Conservation (phyloP, 2,113 vertebrate genomes). For the Oceanodroma tethys region DNA sequence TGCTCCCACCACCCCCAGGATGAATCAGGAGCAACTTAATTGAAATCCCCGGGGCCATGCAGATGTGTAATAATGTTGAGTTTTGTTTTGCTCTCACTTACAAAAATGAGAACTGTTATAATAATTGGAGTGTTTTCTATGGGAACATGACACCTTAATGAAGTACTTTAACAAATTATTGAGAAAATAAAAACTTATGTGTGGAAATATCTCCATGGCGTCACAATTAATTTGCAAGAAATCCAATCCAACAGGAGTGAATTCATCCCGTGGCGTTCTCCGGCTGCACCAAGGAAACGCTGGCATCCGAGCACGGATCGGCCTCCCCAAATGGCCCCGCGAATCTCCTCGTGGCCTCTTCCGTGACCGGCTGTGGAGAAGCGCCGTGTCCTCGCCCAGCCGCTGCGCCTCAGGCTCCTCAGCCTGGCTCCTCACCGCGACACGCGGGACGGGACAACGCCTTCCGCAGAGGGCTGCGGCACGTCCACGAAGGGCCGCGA, state of each 20-base stretch:
- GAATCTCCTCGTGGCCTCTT: too few species aligned
- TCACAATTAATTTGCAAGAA: neutral
- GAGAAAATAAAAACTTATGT: neutral
- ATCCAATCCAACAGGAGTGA: neutral
- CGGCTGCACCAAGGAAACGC: rapidly evolving
- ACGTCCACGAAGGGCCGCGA: rapidly evolving
- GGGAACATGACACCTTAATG: neutral
- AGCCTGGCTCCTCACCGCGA: rapidly evolving
- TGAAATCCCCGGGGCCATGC: neutral
- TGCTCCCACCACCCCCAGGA: neutral
- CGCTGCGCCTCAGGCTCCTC: rapidly evolving
- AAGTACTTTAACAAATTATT: neutral
- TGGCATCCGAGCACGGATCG: rapidly evolving
- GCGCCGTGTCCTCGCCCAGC: rapidly evolving
- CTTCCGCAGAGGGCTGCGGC: neutral
- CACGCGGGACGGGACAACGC: rapidly evolving
- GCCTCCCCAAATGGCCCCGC: rapidly evolving
- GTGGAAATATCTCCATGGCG: neutral
- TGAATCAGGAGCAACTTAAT: neutral
- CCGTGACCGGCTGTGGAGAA: rapidly evolving
- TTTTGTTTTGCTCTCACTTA: neutral
- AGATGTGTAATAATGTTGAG: neutral
- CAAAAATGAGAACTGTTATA: neutral
- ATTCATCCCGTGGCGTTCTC: neutral
- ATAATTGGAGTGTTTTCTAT: neutral